Conservation (phyloP, 1,140 invertebrate genomes). For the Oreohelix idahoensis region DNA sequence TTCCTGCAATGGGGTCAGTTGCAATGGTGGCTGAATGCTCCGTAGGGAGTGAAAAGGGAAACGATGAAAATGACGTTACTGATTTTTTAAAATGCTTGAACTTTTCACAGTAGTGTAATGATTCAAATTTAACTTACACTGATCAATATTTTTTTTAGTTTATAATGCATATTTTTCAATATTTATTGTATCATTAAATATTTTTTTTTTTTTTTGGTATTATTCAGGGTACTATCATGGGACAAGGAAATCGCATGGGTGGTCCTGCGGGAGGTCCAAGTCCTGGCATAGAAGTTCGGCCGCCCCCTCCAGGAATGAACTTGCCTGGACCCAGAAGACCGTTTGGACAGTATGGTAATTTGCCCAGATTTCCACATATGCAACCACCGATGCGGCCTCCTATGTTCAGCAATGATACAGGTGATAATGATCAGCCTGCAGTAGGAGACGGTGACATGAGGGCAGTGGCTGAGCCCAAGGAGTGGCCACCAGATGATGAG, state of each 20-base stretch:
- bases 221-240: neutral
- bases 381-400: neutral
- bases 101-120: no score
- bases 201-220: neutral
- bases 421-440: neutral
- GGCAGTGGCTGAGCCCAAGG: constrained; percentile 14
- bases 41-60: no score
- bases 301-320: constrained; percentile 15
- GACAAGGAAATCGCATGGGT: constrained; percentile 18
- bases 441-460: constrained; percentile 20
- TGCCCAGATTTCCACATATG: constrained; percentile 10
- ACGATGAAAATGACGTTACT: no score
- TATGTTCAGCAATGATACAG: constrained; percentile 19
- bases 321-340: constrained; percentile 4
- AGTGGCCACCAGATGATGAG: constrained; percentile 40
- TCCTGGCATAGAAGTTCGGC: neutral
- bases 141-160: no score
- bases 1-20: no score
- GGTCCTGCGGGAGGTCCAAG: neutral
- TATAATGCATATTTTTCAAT: no score
- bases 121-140: no score
- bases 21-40: no score
- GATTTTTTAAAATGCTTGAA: no score
- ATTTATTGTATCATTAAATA: no score
- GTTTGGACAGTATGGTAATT: neutral